Percentiles rank a stretch among this genome's conserved stretches.
Evolutionary conservation across 2,797 vertebrate genomes (phyloP).

Genomic region (Tadarida brasiliensis): DNA sequence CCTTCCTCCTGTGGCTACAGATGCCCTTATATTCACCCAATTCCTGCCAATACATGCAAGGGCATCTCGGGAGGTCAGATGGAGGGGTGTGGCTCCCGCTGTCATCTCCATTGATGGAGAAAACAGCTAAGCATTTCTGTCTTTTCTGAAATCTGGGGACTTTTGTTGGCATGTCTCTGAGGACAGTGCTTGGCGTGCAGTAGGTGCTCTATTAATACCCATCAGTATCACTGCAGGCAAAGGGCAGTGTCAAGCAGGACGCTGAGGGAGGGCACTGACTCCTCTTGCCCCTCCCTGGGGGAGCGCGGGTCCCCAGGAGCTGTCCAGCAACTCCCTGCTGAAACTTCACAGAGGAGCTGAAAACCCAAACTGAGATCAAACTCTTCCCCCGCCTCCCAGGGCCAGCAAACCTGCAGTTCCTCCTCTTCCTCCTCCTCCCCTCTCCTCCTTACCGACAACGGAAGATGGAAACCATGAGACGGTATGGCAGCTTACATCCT

Average conservation of each 20-base stretch:
- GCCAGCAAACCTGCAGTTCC: neutral
- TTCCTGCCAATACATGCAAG: neutral
- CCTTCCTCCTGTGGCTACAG: neutral
- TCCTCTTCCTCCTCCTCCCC: neutral
- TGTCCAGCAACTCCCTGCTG: conserved; percentile 56
- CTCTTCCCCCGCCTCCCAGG: no score
- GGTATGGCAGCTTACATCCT: neutral
- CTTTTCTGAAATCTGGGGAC: neutral
- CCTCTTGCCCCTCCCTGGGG: rapidly evolving
- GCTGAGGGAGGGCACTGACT: neutral
- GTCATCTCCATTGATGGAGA: neutral
- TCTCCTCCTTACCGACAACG: neutral
- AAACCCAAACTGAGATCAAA: neutral
- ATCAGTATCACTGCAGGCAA: neutral
- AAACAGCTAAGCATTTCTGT: neutral
- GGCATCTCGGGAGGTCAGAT: neutral
- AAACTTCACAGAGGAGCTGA: neutral
- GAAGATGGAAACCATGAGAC: neutral
- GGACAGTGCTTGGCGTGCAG: neutral
- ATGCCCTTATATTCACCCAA: neutral
- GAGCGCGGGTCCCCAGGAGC: neutral
- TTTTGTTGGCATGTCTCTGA: neutral
- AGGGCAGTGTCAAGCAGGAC: neutral
- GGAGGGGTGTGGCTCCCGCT: neutral
- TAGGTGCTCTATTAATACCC: neutral